Base-by-base conservation (phyloP, 1,140 invertebrate species). In the Brachionus sp. region DNA sequence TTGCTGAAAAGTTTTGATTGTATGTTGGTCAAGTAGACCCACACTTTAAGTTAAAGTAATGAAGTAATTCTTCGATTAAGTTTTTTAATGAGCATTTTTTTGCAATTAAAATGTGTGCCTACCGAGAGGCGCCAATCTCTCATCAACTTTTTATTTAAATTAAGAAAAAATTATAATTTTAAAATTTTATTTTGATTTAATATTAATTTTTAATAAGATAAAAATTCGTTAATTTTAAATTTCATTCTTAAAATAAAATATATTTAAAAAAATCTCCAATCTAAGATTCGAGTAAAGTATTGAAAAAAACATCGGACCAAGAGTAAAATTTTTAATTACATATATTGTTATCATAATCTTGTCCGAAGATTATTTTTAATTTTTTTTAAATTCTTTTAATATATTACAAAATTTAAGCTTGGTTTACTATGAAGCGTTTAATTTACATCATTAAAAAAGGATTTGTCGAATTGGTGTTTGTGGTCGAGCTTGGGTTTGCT, bases 381-480 rank as follows among this genome's bases (percentile, higher is more conserved):
- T 64, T 64, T 5, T 25, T 25, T 64, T 23, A 64, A 64, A 25
- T 33, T 33, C 9, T 66, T 66, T 66, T n/a, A 35, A 35, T 29
- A 66, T 16, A 23, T 57, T 57, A 57, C 50, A 57, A 57, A 25
- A 57, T 57, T 57, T 57, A 42, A 57, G 50, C 50, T 57, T 7
- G 9, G 50, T 23, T 25, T 19, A 57, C 50, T 57, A 57, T 57
- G 50, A 57, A 57, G 50, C 50, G 19, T n/a, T 9, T 29, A 39
- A 73, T 75, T 75, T 75, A 75, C 70, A 75, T 75, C 70, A 75
- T 75, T 75, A 75, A 46, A 75, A 75, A 75, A 46, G 70, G 70
- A 46, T 75, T 75, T 19, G 70, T 75, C 23, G 70, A 42, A 42
- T 66, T 70, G 9, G 66, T 39, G 13, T 23, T 44, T 10, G 70